Base-by-base conservation (phyloP, 2,113 vertebrate species). In the Esox niger region DNA sequence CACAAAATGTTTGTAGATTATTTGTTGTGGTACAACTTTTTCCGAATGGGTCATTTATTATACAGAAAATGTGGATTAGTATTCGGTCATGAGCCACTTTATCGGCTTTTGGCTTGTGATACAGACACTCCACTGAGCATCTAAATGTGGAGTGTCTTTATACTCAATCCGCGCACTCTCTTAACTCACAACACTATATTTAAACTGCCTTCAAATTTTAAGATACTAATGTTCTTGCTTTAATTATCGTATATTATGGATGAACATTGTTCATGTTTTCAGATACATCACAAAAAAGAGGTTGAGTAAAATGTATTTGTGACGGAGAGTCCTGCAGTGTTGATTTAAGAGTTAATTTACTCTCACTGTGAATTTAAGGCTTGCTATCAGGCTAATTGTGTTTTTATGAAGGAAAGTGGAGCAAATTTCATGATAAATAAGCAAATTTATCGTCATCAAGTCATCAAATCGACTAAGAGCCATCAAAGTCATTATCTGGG, bases 371-470 rank as follows among this genome's bases (percentile, higher is more conserved):
- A 29, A 68, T 81, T 82, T 84, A 84, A 86, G 79, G 85, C 63
- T 47, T 79, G 77, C 69, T 81, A 81, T 79, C 76, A 66, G 69
- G 76, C 79, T 88, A 88, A 88, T 86, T 84, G 80, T 81, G 74
- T 81, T 83, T 86, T 78, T 82, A 83, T 84, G 70, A 80, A 84
- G 80, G 76, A 87, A 43, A 88, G 77, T 84, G 73, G 76, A 74
- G 81, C 76, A 70, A 81, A 87, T 87, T 85, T 79, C 68, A 65
- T 29, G 78, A 82, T 84, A 87, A 86, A 87, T 87, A 88, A 89
- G 82, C 86, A 87, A 87, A 90, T 87, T 82, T 79, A 83, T 86
- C 81, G 87, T 85, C 89, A 90, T 90, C 85, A 84, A 90, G 82
- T 82, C 84, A 81, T 89, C 86, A 85, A 78, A 86, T 85, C 79